A percentile compares a stretch with the other conserved stretches of the same genome.
Conservation (phyloP, 2,888 invertebrate species). For the Stenodema calcarata region DNA sequence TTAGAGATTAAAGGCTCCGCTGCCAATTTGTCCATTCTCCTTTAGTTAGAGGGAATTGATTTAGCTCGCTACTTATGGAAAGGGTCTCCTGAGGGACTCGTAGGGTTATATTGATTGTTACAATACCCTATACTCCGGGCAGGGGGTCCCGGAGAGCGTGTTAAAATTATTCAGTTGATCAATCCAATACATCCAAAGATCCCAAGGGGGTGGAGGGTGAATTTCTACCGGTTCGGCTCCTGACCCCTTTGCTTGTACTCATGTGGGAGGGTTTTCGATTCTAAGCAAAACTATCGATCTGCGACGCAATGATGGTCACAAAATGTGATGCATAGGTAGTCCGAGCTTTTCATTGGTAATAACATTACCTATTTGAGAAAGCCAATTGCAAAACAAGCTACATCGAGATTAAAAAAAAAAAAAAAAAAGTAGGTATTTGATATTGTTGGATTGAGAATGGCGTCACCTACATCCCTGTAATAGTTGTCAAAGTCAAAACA, state of each 20-base stretch:
- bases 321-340: too few species aligned
- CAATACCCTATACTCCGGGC: constrained; percentile 29
- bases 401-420: too few species aligned
- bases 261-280: background rate
- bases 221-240: background rate
- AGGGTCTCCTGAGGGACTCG: constrained; percentile 27
- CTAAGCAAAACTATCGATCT: too few species aligned
- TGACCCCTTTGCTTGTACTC: background rate
- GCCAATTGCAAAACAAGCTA: too few species aligned
- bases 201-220: constrained; percentile 12
- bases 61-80: constrained; percentile 34
- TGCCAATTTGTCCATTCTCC: constrained; percentile 47
- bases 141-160: constrained; percentile 21
- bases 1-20: constrained; percentile 47
- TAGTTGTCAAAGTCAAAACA: too few species aligned
- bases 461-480: too few species aligned
- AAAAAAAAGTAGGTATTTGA: too few species aligned
- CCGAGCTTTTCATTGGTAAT: too few species aligned
- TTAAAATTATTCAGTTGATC: constrained; percentile 52
- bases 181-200: constrained; percentile 47
- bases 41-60: constrained; percentile 47
- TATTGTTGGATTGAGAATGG: too few species aligned
- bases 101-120: constrained; percentile 45
- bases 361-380: too few species aligned
- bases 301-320: too few species aligned